Base-by-base conservation (phyloP, 1,140 invertebrate species). In the Lordiphosa clarofinis region DNA sequence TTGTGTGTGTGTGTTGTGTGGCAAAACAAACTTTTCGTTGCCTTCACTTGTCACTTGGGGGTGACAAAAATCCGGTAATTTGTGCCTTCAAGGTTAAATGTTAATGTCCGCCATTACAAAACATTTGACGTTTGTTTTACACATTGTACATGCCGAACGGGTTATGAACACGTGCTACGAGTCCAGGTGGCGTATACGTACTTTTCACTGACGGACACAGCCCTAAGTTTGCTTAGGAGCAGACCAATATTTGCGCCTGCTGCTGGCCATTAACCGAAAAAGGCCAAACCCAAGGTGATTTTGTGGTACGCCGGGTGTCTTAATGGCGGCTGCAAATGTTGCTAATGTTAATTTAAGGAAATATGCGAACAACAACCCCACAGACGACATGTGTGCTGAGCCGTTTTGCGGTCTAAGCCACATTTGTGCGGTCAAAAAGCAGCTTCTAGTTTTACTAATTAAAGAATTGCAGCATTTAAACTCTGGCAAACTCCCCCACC, bases 301-400 rank as follows among this genome's bases (percentile, higher is more conserved):
- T 33, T 42, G 39, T n/a, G 47, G 31, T 33, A 62, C 54, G 60
- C 55, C 44, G 40, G 40, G 40, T 36, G 43, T 56, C 76, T 82
- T 82, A 82, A 82, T 82, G 69, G 64, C 69, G 47, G 50, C 58
- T 78, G 61, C 78, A 78, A 84, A 84, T 73, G 78, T 68, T 78
- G 78, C 69, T 84, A 84, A 84, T 84, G 79, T 84, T 84, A 84
- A 84, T 84, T 84, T 84, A 78, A 84, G 78, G 84, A 84, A 84
- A 84, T 73, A 58, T 73, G 21, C 24, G 15, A 15, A 15, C 58
- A n/a, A 10, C 21, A 39, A 33, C 21, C 37, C 19, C 38, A 35
- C 42, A 50, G 47, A 42, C 15, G 40, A 56, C 19, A 19, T 28
- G 49, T 35, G 43, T 38, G 47, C 43, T 49, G 54, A 54, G 65